Base-by-base conservation (phyloP, 2,888 invertebrate species). In the Strigamia transsilvanica region DNA sequence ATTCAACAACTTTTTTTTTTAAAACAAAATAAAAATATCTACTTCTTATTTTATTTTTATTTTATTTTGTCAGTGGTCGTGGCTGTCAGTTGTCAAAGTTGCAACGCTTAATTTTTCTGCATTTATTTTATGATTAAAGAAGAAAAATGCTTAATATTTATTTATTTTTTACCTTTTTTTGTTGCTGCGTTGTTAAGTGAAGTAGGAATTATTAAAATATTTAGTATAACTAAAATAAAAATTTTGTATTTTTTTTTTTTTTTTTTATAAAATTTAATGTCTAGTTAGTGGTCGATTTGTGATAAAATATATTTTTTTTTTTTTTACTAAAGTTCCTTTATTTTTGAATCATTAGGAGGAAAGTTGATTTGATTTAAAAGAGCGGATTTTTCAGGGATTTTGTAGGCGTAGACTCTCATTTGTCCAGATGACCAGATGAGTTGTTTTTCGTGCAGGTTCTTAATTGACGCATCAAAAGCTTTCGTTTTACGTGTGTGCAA, bases 401-500 rank as follows among this genome's bases (percentile, higher is more conserved):
- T 66, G 61, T 23, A 66, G 23, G 61, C 38, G 73, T 73, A 15
- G 27, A 10, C 27, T 73, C 73, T 73, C 73, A 66, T 66, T 73
- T 73, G 73, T 27, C 73, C 73, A 73, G 73, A 66, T 27, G 27
- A 66, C 66, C 66, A 32, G 3, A 27, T n/a, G 73, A 73, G 73
- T 73, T 73, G 73, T 73, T 73, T 66, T 73, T 32, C 73, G 32
- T 73, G 73, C 73, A 32, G 73, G 32, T 73, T 73, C 32, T 73
- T 73, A 73, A 73, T 73, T 73, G 73, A 73, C 73, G 73, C 73
- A 73, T 73, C 73, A 73, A 73, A 73, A 27, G 32, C 73, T 73
- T 73, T 12, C 73, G 73, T 73, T 73, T n/a, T 73, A 73, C 51
- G 32, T 73, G 73, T 32, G 73, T 73, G 73, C 73, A 73, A 73